phyloP scores from a whole-genome alignment of 2,797 vertebrate genomes.

The Premnoplex brunnescens region DNA sequence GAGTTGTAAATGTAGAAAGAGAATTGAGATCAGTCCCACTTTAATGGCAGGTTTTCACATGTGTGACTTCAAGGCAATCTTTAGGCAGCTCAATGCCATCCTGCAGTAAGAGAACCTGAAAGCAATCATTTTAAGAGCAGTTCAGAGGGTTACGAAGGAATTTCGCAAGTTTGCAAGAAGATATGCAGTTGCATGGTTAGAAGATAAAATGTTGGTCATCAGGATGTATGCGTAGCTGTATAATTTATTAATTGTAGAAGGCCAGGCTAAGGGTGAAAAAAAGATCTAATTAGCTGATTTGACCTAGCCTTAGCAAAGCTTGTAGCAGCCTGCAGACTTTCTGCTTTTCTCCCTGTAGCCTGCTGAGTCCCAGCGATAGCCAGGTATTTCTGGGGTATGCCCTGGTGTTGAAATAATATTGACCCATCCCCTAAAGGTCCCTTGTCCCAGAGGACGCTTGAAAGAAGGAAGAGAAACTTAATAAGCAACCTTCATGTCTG shows the following conservation, averaged over 20 bases:
- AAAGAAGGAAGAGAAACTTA: background rate
- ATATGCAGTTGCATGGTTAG: background rate
- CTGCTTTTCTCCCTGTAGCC: background rate
- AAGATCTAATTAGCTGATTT: background rate
- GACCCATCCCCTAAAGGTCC: background rate
- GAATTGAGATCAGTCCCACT: background rate
- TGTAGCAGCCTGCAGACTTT: background rate
- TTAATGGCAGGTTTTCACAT: background rate
- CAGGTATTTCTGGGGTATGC: background rate
- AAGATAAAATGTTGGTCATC: background rate
- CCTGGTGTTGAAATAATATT: background rate
- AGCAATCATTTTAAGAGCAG: background rate
- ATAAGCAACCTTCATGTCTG: background rate
- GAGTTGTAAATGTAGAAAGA: background rate
- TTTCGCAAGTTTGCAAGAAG: background rate
- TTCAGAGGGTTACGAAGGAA: background rate
- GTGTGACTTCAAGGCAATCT: background rate
- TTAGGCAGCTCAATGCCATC: background rate
- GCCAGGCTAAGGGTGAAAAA: background rate
- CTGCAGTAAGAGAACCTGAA: background rate
- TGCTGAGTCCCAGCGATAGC: fast-evolving
- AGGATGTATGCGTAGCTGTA: background rate
- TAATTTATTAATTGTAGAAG: background rate
- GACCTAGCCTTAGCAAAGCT: background rate
- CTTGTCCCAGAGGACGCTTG: background rate